phyloP scores from a whole-genome alignment of 2,797 vertebrate genomes.

The Malacoctenus gilli region DNA sequence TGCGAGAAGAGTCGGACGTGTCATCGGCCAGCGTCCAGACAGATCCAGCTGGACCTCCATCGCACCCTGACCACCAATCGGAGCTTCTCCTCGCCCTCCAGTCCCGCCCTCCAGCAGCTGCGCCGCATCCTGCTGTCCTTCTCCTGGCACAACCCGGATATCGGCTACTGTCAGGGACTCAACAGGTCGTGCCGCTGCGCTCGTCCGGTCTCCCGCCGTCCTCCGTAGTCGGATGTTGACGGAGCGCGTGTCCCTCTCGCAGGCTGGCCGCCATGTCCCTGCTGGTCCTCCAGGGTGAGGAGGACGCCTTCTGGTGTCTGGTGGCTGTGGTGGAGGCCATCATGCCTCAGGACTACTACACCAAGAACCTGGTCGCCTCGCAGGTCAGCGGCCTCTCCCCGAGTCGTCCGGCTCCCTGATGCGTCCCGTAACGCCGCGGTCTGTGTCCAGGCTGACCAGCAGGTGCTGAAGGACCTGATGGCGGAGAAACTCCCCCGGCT shows the following conservation, averaged over 20 bases:
- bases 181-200: constrained; percentile 93
- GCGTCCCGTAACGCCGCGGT: no score
- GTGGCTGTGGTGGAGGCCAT: constrained; percentile 90
- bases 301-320: constrained; percentile 94
- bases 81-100: constrained; percentile 88
- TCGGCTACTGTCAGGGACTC: constrained; percentile 93
- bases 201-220: no score
- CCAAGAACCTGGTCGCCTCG: constrained; percentile 88
- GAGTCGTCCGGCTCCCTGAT: neutral
- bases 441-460: constrained; percentile 88
- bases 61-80: constrained; percentile 92
- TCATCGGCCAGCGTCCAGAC: constrained; percentile 85
- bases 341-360: constrained; percentile 94
- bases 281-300: constrained; percentile 89
- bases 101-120: constrained; percentile 86
- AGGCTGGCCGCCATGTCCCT: constrained; percentile 92
- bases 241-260: constrained; percentile 12
- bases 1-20: constrained; percentile 79
- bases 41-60: constrained; percentile 94
- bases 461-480: constrained; percentile 93
- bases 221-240: no score
- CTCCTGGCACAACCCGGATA: constrained; percentile 91
- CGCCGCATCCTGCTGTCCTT: constrained; percentile 90
- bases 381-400: constrained; percentile 81
- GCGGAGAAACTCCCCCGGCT: constrained; percentile 90